Base-by-base conservation (phyloP, 2,113 vertebrate species). In the Tachysurus vachellii region DNA sequence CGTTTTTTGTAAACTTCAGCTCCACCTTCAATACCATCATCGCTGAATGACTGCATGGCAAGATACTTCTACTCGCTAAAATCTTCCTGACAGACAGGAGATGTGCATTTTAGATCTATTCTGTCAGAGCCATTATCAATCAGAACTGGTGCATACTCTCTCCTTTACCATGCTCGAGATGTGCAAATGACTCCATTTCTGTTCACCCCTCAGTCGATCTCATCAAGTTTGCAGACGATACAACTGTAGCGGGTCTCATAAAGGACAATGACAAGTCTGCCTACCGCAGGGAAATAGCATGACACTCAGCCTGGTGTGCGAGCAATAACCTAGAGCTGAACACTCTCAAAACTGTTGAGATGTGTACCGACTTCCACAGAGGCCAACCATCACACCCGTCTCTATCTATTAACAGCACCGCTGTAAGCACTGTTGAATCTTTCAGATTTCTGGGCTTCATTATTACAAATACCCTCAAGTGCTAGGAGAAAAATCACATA, bases 251-350 rank as follows among this genome's bases (percentile, higher is more conserved):
- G 31, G 50, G 66, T 28, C 50, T 84, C 50, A 31, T 83, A 36
- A 84, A 68, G 17, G 50, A 71, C 50, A 84, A 84, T 71, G 82
- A 54, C 68, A 71, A 84, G 31, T 73, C 28, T 23, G n/a, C n/a
- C 64, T 84, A 71, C 62, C 7, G 4, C 42, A 70, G 64, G 62
- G 64, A 70, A 53, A 53, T 54, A 54, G 82, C n/a, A 64, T 28
- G 26, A 47, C 61, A 50, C 26, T n/a, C 36, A 50, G 47, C 64
- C 47, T 71, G 64, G 17, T 71, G 82, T 73, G n/a, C 23, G 17
- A 84, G 50, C 83, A 84, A 84, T 36, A 56, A 50, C 26, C 82
- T 70, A 50, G 50, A 84, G 82, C 47, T 31, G 44, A 83, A 54
- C 17, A 54, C 16, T 44, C 21, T 21, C 13, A 53, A 70, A 84